Conservation (phyloP, 2,888 invertebrate genomes). For the Cetonia aurata region DNA sequence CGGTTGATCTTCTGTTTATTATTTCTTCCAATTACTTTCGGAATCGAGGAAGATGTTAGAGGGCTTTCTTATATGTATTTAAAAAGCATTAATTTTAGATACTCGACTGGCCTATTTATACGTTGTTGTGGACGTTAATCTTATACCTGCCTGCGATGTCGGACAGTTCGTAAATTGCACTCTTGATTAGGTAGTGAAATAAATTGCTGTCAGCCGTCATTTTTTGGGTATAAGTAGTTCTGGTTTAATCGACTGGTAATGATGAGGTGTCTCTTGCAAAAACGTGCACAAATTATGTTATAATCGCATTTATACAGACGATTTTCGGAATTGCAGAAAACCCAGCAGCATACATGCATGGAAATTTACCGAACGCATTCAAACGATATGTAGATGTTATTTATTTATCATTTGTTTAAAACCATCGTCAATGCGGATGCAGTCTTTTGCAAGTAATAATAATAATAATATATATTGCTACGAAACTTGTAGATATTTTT, state of each 20-base stretch:
- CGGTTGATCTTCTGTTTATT: slow-evolving; percentile 33
- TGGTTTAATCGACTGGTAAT: not conserved
- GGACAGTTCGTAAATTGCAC: slow-evolving; percentile 19
- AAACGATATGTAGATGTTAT: too few species aligned
- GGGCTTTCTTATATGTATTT: not conserved
- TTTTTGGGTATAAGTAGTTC: not conserved
- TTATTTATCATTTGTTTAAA: too few species aligned
- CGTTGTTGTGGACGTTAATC: not conserved
- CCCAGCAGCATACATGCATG: too few species aligned
- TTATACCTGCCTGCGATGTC: not conserved
- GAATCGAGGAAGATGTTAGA: slow-evolving; percentile 33
- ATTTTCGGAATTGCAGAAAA: too few species aligned
- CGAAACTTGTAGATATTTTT: too few species aligned
- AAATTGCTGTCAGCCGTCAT: slow-evolving; percentile 6
- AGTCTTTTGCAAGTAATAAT: too few species aligned
- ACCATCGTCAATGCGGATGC: too few species aligned
- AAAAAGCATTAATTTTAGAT: slow-evolving; percentile 31
- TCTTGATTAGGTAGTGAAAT: slow-evolving; percentile 13
- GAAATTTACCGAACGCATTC: too few species aligned
- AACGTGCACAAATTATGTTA: too few species aligned
- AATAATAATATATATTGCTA: too few species aligned
- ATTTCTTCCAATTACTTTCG: slow-evolving; percentile 21
- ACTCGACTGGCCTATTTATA: slow-evolving; percentile 6
- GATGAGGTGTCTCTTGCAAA: not conserved
- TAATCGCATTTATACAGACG: too few species aligned